Evolutionary conservation across 2,888 invertebrate genomes (phyloP).

Genomic region (Cenopis cana): DNA sequence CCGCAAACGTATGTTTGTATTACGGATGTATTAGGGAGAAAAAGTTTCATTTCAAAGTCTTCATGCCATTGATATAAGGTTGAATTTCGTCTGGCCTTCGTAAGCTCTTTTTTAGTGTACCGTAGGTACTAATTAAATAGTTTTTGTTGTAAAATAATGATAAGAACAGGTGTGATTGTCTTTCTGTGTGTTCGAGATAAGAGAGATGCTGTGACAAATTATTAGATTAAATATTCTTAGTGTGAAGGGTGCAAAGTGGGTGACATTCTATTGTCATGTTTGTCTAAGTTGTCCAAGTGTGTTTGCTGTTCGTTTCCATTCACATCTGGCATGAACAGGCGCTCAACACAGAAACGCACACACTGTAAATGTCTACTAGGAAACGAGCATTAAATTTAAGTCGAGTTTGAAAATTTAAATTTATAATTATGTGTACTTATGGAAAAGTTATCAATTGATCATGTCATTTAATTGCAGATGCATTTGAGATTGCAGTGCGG

Average conservation of each 20-base stretch:
- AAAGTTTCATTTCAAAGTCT: background rate
- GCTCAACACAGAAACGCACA: background rate
- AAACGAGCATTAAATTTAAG: no score
- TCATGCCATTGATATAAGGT: background rate
- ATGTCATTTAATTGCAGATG: no score
- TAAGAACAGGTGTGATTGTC: conserved; percentile 32
- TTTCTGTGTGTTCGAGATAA: conserved; percentile 22
- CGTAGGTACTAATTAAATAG: conserved; percentile 21
- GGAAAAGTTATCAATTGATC: no score
- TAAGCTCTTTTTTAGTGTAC: background rate
- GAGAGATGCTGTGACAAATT: no score
- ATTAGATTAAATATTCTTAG: conserved; percentile 14
- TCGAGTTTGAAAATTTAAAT: no score
- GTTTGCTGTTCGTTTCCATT: background rate
- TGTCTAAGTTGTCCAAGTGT: background rate
- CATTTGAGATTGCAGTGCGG: no score
- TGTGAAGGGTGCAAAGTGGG: conserved; percentile 21
- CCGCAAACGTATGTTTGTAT: conserved; percentile 13
- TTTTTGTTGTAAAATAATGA: conserved; percentile 27
- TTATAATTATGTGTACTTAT: no score
- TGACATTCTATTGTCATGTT: conserved; percentile 10
- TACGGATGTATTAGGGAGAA: background rate
- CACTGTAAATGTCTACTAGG: no score
- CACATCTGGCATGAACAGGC: no score
- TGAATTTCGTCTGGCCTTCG: background rate